Conservation (phyloP, 2,113 vertebrate genomes). For the Willisornis vidua region DNA sequence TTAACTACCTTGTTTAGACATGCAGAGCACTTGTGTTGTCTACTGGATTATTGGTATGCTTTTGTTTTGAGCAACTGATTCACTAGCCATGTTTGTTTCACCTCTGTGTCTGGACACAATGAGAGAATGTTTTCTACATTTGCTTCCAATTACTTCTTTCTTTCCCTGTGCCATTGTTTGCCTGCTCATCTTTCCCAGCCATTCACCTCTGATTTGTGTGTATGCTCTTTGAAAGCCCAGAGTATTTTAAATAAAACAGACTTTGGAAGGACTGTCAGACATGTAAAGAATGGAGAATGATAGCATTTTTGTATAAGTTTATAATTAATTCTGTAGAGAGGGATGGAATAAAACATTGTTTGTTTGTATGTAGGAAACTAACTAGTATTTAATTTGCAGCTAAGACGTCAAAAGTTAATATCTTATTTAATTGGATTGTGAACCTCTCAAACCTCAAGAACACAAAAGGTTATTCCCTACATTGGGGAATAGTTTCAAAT, state of each 20-base stretch:
- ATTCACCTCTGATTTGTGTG: not conserved
- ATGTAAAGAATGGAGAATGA: not conserved
- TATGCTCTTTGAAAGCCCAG: not conserved
- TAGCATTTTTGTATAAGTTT: not conserved
- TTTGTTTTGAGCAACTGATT: not conserved
- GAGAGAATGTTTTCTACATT: not conserved
- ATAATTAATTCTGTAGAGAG: not conserved
- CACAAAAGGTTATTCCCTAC: not conserved
- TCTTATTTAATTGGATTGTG: not conserved
- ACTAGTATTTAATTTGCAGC: not conserved
- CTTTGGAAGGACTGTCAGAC: not conserved
- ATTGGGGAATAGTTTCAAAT: not conserved
- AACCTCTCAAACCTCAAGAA: not conserved
- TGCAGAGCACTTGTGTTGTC: not conserved
- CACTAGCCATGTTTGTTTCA: not conserved
- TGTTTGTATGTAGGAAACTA: not conserved
- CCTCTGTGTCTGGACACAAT: rapidly evolving
- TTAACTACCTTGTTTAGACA: not conserved
- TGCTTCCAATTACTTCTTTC: not conserved
- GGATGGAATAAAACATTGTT: not conserved
- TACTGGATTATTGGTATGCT: not conserved
- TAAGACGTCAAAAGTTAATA: not conserved
- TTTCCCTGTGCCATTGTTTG: not conserved
- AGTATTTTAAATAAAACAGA: not conserved
- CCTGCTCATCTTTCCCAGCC: not conserved